A percentile compares a stretch with the other conserved stretches of the same genome.
These are phyloP conservation scores for Gortyna flavago DNA, from an alignment of 2,888 invertebrate species.

Conservation along the genomic window DNA sequence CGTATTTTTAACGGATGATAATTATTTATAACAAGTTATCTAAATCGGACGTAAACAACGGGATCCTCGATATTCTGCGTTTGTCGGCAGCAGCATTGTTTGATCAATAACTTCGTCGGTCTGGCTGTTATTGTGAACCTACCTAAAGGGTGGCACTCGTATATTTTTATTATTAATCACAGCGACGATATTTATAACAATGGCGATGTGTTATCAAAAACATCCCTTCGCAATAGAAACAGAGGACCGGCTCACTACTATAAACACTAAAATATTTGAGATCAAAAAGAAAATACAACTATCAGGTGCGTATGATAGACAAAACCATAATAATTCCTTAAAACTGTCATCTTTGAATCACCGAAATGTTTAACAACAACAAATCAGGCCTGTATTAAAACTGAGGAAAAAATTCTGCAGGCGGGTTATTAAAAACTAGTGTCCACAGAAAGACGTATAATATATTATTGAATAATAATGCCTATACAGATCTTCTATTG, in stretches of 20 bases:
- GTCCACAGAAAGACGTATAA: not conserved
- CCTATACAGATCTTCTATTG: not conserved
- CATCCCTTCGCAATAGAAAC: conserved; percentile 88
- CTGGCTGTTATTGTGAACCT: conserved; percentile 19
- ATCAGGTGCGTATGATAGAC: conserved; percentile 91
- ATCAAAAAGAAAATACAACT: conserved; percentile 96
- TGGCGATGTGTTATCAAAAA: conserved; percentile 86
- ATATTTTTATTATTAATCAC: conserved; percentile 55
- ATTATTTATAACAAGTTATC: not conserved
- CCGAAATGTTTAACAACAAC: no score
- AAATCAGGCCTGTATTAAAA: no score
- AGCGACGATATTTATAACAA: conserved; percentile 66
- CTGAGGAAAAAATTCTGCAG: no score
- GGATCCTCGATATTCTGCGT: not conserved
- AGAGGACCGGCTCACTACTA: conserved; percentile 89
- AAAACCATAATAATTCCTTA: not conserved
- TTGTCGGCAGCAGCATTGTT: conserved; percentile 20
- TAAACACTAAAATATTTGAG: conserved; percentile 95
- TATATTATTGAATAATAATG: not conserved
- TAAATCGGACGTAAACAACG: not conserved
- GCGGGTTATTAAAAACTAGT: not conserved
- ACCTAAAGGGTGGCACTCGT: conserved; percentile 36
- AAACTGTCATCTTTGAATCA: not conserved
- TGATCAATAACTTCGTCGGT: conserved; percentile 44
- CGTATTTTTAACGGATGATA: not conserved